Evolutionary conservation across 1,140 invertebrate genomes (phyloP).

Genomic region (Andrena cerasifolii): DNA sequence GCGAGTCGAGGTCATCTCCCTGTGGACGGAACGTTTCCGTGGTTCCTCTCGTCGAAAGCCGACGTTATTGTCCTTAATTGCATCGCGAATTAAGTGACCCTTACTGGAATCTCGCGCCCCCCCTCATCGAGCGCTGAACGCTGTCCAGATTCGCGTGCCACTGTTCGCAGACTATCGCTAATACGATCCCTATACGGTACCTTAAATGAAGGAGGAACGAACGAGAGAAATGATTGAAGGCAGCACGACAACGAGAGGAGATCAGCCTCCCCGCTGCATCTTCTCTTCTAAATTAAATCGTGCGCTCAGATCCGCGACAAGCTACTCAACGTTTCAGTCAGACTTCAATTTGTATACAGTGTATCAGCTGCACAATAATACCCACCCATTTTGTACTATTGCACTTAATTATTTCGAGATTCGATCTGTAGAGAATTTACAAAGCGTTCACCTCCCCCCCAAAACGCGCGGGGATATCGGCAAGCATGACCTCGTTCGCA

Average conservation of each 20-base stretch:
- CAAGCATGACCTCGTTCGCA: background rate
- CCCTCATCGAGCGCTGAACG: background rate
- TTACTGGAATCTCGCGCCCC: background rate
- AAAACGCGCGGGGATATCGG: background rate
- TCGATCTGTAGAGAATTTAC: background rate
- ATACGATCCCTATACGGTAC: conserved; percentile 11
- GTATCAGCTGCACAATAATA: background rate
- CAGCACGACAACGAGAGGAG: background rate
- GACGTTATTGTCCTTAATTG: conserved; percentile 67
- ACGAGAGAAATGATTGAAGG: conserved; percentile 3
- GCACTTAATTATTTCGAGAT: background rate
- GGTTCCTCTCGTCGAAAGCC: conserved; percentile 57
- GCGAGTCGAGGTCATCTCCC: conserved; percentile 37
- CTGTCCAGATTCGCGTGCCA: conserved; percentile 2
- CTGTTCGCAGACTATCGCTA: conserved; percentile 24
- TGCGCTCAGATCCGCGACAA: background rate
- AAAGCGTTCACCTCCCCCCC: background rate
- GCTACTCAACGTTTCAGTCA: background rate
- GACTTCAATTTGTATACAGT: background rate
- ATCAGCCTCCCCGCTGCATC: background rate
- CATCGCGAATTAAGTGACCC: conserved; percentile 43
- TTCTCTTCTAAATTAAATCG: no score
- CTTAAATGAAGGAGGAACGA: conserved; percentile 35
- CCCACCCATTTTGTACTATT: conserved; percentile 2
- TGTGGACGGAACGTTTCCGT: conserved; percentile 66